Base-by-base conservation (phyloP, 2,888 invertebrate species). In the Amphipyra tragopoginis region DNA sequence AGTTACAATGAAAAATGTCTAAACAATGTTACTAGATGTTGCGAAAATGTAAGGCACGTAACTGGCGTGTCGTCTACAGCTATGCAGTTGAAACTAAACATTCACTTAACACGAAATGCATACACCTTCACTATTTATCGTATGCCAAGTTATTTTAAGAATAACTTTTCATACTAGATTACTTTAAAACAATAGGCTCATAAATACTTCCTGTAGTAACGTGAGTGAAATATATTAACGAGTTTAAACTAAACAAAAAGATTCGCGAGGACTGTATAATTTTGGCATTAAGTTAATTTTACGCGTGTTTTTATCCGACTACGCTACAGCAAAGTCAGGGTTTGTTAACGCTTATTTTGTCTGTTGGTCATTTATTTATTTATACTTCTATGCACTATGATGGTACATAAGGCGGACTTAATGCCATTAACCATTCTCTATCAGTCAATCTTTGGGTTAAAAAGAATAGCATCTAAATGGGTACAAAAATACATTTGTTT, bases 251-350 rank as follows among this genome's bases (percentile, higher is more conserved):
- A 11, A 56, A 50, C 39, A 50, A 38, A 49, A 33, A 40, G 10
- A n/a, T 43, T n/a, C n/a, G 21, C 54, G 45, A 71, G 44, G 8
- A 15, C 44, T 45, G 39, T 44, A 40, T 66, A 40, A 50, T 65
- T 57, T 47, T 26, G 9, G 6, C 10, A 36, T 49, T 61, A 7
- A 8, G 5, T 11, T 0, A 36, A 67, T 13, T 13, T 8, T 15
- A 33, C 2, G n/a, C 8, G 7, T 57, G 5, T 9, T 33, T 0
- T 26, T 5, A 21, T 21, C n/a, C n/a, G n/a, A n/a, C n/a, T n/a
- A n/a, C n/a, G n/a, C n/a, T n/a, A n/a, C n/a, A n/a, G n/a, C n/a
- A n/a, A n/a, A n/a, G n/a, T n/a, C n/a, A n/a, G n/a, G n/a, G n/a
- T n/a, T n/a, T n/a, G n/a, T n/a, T n/a, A n/a, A n/a, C 21, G 21